Percentiles rank a stretch among this genome's conserved stretches.
These are phyloP conservation scores for Boloria selene DNA, from an alignment of 2,888 invertebrate species.

Conservation along the genomic window DNA sequence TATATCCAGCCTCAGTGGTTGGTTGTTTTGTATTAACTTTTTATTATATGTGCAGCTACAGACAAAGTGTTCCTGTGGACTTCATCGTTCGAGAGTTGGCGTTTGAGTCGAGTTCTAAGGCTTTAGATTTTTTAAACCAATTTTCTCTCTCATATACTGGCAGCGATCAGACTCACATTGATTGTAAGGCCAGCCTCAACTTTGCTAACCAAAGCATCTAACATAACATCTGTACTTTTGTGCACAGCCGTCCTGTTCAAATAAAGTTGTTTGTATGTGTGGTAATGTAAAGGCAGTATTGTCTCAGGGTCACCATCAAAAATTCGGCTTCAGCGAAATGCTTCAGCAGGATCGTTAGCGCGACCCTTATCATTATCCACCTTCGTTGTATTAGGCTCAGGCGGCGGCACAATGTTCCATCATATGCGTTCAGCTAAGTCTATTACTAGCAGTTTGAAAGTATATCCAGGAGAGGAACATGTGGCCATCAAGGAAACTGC, in stretches of 20 bases:
- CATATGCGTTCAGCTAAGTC: slow-evolving; percentile 53
- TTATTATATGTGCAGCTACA: slow-evolving; percentile 91
- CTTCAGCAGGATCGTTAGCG: slow-evolving; percentile 9
- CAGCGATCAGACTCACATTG: slow-evolving; percentile 87
- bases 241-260: slow-evolving; percentile 61
- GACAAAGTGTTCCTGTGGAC: slow-evolving; percentile 93
- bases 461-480: slow-evolving; percentile 39
- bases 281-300: slow-evolving; percentile 65
- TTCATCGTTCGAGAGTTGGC: slow-evolving; percentile 94
- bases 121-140: slow-evolving; percentile 93
- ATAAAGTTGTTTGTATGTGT: slow-evolving; percentile 65
- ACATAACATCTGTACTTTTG: slow-evolving; percentile 65
- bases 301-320: slow-evolving; percentile 50
- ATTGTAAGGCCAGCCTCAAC: slow-evolving; percentile 93
- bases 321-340: slow-evolving; percentile 29
- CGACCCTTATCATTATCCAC: slow-evolving; percentile 50
- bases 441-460: slow-evolving; percentile 39
- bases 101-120: slow-evolving; percentile 91
- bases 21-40: slow-evolving; percentile 68
- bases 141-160: slow-evolving; percentile 89
- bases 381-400: slow-evolving; percentile 68
- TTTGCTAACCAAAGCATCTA: slow-evolving; percentile 79
- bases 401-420: slow-evolving; percentile 52
- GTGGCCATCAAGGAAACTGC: slow-evolving; percentile 29
- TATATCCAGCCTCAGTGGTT: slow-evolving; percentile 49